These are phyloP conservation scores for Anniella stebbinsi DNA, from an alignment of 2,797 vertebrate genomes.

Conservation along the genomic window DNA sequence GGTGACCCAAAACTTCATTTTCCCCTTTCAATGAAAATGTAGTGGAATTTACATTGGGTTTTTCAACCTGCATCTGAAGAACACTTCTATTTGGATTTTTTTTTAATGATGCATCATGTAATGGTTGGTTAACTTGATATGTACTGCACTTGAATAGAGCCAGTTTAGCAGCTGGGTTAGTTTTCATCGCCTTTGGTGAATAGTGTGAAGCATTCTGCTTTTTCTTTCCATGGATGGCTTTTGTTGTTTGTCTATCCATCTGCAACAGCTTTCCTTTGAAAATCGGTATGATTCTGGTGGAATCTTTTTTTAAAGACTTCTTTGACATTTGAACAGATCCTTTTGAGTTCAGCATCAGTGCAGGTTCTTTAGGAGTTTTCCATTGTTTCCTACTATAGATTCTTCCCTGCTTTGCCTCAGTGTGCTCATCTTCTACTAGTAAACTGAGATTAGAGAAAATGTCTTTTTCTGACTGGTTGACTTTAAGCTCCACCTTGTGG, in stretches of 20 bases:
- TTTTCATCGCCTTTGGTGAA: background rate
- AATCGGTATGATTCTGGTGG: constrained; percentile 74
- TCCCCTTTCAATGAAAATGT: constrained; percentile 44
- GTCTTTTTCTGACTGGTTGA: constrained; percentile 31
- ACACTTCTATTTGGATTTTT: background rate
- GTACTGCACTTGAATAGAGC: constrained; percentile 32
- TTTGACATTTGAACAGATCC: constrained; percentile 27
- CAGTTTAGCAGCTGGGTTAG: constrained; percentile 42
- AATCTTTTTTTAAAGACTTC: background rate
- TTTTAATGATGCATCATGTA: constrained; percentile 42
- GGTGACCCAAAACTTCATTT: constrained; percentile 5
- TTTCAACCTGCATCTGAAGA: background rate
- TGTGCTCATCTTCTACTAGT: background rate
- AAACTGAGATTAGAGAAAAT: accelerated
- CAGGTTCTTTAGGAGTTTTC: background rate
- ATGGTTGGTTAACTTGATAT: constrained; percentile 45
- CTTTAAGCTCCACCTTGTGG: constrained; percentile 73
- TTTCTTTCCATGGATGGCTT: constrained; percentile 45
- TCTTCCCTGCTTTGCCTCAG: background rate
- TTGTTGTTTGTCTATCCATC: constrained; percentile 52
- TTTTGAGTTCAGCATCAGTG: background rate
- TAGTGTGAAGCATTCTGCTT: constrained; percentile 44
- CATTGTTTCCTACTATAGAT: background rate
- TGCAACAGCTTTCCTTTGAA: constrained; percentile 73
- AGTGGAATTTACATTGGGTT: constrained; percentile 32